Conservation (phyloP, 1,140 invertebrate species). For the Tachypleus tridentatus region DNA sequence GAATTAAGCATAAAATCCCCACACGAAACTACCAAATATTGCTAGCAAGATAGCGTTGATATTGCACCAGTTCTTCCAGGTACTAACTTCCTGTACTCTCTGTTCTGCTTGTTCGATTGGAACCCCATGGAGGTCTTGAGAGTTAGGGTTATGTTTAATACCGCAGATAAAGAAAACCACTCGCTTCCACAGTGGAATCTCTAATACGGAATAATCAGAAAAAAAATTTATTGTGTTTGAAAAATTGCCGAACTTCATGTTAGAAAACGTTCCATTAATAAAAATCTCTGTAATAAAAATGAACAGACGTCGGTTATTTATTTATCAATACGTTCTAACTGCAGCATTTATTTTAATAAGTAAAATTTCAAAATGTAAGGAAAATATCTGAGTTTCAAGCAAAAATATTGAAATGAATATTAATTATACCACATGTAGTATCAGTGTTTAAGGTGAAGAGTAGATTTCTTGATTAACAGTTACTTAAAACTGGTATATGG, state of each 20-base stretch:
- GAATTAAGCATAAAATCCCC: constrained; percentile 24
- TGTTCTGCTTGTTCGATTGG: constrained; percentile 18
- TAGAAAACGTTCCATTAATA: not conserved
- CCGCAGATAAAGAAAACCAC: constrained; percentile 16
- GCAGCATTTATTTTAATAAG: constrained; percentile 1
- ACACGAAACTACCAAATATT: constrained; percentile 16
- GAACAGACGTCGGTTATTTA: not conserved
- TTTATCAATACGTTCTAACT: too few relatives aligned
- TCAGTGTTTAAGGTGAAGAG: too few relatives aligned
- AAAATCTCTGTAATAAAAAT: too few relatives aligned
- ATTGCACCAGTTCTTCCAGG: constrained; percentile 16
- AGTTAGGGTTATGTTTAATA: not conserved
- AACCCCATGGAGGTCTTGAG: not conserved
- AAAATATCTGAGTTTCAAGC: too few relatives aligned
- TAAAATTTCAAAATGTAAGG: not conserved
- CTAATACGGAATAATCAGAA: constrained; percentile 1
- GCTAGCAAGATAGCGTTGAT: constrained; percentile 18
- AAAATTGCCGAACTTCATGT: too few relatives aligned
- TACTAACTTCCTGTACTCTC: constrained; percentile 12
- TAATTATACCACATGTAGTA: too few relatives aligned
- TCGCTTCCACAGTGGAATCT: constrained; percentile 7
- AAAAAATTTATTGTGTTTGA: not conserved
- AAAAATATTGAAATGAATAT: too few relatives aligned
- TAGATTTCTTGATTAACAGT: too few relatives aligned
- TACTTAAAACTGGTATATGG: too few relatives aligned